phyloP scores from a whole-genome alignment of 2,113 vertebrate species.

The Mormyrus iriodes region DNA sequence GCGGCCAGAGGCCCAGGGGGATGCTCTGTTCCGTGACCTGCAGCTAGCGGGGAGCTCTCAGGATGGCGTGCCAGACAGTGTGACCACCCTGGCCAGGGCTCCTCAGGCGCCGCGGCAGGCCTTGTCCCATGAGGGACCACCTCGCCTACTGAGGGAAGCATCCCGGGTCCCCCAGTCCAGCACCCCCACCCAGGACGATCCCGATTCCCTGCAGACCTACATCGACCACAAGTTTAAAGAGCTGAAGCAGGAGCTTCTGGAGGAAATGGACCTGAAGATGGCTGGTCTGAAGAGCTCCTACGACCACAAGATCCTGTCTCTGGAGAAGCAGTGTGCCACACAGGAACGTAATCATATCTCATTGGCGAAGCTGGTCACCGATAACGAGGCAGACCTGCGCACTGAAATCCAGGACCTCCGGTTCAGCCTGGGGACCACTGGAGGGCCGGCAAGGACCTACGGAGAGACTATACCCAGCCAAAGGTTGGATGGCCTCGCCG shows the following conservation, averaged over 20 bases:
- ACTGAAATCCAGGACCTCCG: conserved; percentile 73
- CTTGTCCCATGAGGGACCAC: conserved; percentile 75
- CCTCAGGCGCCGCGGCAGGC: conserved; percentile 65
- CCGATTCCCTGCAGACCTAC: conserved; percentile 69
- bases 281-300: conserved; percentile 72
- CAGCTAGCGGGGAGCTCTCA: conserved; percentile 49
- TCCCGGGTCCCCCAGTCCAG: conserved; percentile 45
- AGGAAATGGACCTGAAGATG: conserved; percentile 74
- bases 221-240: conserved; percentile 78
- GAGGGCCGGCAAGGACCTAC: conserved; percentile 54
- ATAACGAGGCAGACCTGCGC: conserved; percentile 72
- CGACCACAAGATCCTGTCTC: conserved; percentile 64
- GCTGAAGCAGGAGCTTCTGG: conserved; percentile 75
- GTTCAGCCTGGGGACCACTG: conserved; percentile 56
- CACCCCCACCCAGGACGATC: conserved; percentile 52
- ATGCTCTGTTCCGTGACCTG: conserved; percentile 75
- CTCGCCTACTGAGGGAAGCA: conserved; percentile 80
- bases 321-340: conserved; percentile 71
- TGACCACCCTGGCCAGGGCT: conserved; percentile 46
- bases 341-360: conserved; percentile 60
- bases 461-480: conserved; percentile 43
- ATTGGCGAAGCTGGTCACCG: conserved; percentile 62
- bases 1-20: conserved; percentile 72
- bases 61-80: conserved; percentile 49
- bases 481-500: conserved; percentile 49